A percentile compares a stretch with the other conserved stretches of the same genome.
Conservation (phyloP, 2,888 invertebrate genomes). For the Odontomyia ornata region DNA sequence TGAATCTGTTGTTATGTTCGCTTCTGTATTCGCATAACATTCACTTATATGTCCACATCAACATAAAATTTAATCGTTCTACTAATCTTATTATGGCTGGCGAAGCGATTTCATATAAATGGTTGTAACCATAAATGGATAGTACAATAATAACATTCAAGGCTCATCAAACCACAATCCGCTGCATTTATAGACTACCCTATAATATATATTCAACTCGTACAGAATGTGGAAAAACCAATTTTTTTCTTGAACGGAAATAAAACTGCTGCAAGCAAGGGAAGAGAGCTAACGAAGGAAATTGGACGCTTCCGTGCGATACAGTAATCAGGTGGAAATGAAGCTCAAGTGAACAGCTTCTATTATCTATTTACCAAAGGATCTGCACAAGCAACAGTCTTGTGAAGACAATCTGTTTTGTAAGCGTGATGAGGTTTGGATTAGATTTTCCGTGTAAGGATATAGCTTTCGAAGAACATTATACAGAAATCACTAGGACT, state of each 20-base stretch:
- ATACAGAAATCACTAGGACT: too few relatives aligned
- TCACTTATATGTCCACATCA: too few relatives aligned
- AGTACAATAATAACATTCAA: neutral
- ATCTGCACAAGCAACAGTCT: neutral
- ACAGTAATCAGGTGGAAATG: conserved; percentile 17
- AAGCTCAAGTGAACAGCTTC: neutral
- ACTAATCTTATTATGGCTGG: neutral
- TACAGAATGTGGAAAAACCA: neutral
- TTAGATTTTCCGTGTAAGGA: neutral
- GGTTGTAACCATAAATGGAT: neutral
- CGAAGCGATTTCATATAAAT: neutral
- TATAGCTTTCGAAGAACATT: too few relatives aligned
- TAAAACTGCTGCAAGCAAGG: neutral
- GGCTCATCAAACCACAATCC: neutral
- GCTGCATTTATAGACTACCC: neutral
- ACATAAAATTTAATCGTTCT: neutral
- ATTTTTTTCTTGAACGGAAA: conserved; percentile 3
- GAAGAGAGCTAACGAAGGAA: conserved; percentile 9
- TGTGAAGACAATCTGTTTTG: neutral
- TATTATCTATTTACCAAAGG: conserved; percentile 6
- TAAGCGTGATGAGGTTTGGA: neutral
- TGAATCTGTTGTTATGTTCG: too few relatives aligned
- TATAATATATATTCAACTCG: neutral
- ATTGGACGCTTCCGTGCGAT: conserved; percentile 35
- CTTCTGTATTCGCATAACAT: too few relatives aligned